Base-by-base conservation (phyloP, 1,140 invertebrate species). In the Lepidostoma basale region DNA sequence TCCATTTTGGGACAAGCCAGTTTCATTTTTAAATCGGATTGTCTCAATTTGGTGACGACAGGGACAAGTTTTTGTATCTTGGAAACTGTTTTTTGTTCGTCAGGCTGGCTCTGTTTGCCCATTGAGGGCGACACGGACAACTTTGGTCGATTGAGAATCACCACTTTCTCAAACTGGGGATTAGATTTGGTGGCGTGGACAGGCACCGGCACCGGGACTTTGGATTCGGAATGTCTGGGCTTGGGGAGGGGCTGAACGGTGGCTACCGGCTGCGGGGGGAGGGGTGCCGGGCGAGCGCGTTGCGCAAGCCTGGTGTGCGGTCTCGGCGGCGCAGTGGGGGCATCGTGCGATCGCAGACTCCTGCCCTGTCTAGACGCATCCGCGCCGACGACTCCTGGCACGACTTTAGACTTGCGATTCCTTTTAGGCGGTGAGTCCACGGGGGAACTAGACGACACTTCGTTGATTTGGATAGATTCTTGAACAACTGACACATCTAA, bases 401-500 rank as follows among this genome's bases (percentile, higher is more conserved):
- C 74, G 10, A 44, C 64, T 56, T 75, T 75, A 6, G 74, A 68
- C 0, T 74, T 64, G 0, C 77, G 73, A 0, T 74, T 76, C 23
- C 75, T 74, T 8, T 77, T 70, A 20, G 75, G 75, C n/a, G 81
- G 78, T 0, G 68, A 75, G 16, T 81, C 80, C 12, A 76, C 74
- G 0, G 80, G 80, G n/a, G 81, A 82, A 67, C 82, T 85, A 5
- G 85, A 86, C 3, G 85, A 86, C 9, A 87, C 83, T 75, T 87
- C 86, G 74, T 87, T 85, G 49, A 87, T 86, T 75, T 87, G 86
- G 20, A 87, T 86, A 12, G 81, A 78, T 73, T 77, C 77, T 67
- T 83, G 80, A 42, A 77, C 76, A 12, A 70, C 58, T 1, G 58
- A 66, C 9, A 62, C 39, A 22, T 45, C 45, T 10, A 22, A 33